phyloP scores from a whole-genome alignment of 2,797 vertebrate species.

The Rachycentron canadum region DNA sequence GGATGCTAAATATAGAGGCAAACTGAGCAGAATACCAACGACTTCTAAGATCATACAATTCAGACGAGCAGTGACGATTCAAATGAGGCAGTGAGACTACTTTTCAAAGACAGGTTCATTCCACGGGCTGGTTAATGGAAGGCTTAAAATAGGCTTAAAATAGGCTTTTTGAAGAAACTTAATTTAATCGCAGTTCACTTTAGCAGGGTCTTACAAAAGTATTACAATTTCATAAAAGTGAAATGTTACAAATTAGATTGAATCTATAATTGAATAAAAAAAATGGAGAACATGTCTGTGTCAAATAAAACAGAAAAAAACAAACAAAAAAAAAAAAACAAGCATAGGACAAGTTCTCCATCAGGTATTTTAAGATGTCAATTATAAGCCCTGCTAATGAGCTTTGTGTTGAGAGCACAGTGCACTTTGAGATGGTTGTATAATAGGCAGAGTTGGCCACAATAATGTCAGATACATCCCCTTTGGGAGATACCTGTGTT shows the following conservation, averaged over 20 bases:
- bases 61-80: slow-evolving; percentile 22
- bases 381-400: background rate
- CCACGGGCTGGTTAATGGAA: slow-evolving; percentile 17
- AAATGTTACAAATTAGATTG: background rate
- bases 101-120: slow-evolving; percentile 32
- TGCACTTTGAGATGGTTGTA: background rate
- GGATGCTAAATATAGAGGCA: slow-evolving; percentile 66
- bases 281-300: background rate
- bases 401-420: background rate
- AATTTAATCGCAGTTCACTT: slow-evolving; percentile 9
- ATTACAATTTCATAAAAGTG: background rate
- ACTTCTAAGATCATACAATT: slow-evolving; percentile 53
- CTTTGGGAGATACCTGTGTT: background rate
- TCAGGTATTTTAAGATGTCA: background rate
- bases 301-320: background rate
- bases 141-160: slow-evolving; percentile 18
- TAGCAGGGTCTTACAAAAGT: background rate
- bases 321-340: too few relatives aligned
- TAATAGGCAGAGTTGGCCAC: background rate
- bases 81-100: slow-evolving; percentile 22
- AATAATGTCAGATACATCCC: background rate
- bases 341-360: background rate
- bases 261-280: background rate
- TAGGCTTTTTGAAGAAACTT: background rate
- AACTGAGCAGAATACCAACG: slow-evolving; percentile 66